Base-by-base conservation (phyloP, 2,888 invertebrate genomes). In the Amiota mariae region DNA sequence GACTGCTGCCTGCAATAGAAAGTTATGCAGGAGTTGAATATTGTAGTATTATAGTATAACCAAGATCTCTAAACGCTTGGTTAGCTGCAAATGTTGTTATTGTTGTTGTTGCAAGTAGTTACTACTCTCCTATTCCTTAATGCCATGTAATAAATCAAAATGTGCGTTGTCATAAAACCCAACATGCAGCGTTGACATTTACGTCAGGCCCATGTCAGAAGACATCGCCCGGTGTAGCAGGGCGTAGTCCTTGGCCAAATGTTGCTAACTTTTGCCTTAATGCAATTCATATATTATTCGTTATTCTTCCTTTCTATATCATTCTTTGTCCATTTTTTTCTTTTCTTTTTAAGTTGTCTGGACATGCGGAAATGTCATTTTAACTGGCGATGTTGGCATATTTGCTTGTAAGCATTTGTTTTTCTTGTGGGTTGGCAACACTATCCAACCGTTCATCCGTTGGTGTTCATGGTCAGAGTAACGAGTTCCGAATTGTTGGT, bases 101-200 rank as follows among this genome's bases (percentile, higher is more conserved):
- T 24, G 24, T 24, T 2, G 24, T 24, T 2, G 15, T n/a, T n/a
- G 70, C 36, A 67, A 46, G 74, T 24, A 20, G 59, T 59, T 59
- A 63, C 12, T 12, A 63, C 24, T 12, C n/a, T 13, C 36, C n/a
- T 63, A 36, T n/a, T 46, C 63, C 46, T 63, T n/a, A 79, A 81
- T 79, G 77, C 78, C 77, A 72, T 68, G 76, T 81, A 78, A 85
- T 85, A 85, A 85, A 85, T 85, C 85, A 85, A 83, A 85, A 82
- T 81, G 59, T 59, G 79, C 81, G 80, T 78, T 83, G 85, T 82
- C 81, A 82, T 81, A 80, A 82, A 81, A 82, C 81, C 75, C 79
- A 82, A 82, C 81, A 80, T 80, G 80, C 79, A 82, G 81, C 80
- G 81, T 79, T 82, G 81, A 82, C 81, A 81, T 79, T 81, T 77